Evolutionary conservation across 2,888 invertebrate species (phyloP).

Genomic region (Tridacna gigas): DNA sequence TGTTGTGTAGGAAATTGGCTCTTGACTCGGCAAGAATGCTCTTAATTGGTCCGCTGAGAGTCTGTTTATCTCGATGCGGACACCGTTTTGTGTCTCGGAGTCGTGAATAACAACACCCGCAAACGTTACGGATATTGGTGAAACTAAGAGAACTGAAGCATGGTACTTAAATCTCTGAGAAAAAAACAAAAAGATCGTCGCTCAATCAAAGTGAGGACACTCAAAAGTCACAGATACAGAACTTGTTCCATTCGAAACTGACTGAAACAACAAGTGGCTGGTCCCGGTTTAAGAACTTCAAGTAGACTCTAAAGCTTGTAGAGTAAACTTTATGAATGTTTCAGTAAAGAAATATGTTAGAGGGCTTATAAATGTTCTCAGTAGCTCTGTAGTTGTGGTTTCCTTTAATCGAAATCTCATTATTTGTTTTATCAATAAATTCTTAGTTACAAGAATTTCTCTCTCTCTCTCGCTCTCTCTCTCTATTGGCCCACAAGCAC

Average conservation of each 20-base stretch:
- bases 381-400: too few relatives aligned
- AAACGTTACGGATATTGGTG: conserved; percentile 1
- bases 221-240: neutral
- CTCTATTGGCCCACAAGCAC: too few relatives aligned
- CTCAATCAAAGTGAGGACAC: conserved; percentile 10
- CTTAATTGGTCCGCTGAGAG: conserved; percentile 42
- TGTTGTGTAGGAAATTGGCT: conserved; percentile 54
- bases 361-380: too few relatives aligned
- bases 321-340: too few relatives aligned
- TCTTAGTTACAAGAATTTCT: too few relatives aligned
- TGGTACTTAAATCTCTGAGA: neutral
- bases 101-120: conserved; percentile 15
- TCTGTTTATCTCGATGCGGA: conserved; percentile 15
- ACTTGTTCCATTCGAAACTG: neutral
- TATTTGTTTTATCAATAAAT: too few relatives aligned
- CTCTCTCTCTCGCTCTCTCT: too few relatives aligned
- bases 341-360: too few relatives aligned
- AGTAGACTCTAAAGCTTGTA: too few relatives aligned
- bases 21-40: conserved; percentile 28
- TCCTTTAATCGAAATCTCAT: too few relatives aligned
- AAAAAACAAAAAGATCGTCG: neutral
- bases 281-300: neutral
- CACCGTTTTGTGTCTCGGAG: conserved; percentile 27
- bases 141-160: conserved; percentile 14
- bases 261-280: neutral